Base-by-base conservation (phyloP, 1,140 invertebrate species). In the Maconellicoccus hirsutus region DNA sequence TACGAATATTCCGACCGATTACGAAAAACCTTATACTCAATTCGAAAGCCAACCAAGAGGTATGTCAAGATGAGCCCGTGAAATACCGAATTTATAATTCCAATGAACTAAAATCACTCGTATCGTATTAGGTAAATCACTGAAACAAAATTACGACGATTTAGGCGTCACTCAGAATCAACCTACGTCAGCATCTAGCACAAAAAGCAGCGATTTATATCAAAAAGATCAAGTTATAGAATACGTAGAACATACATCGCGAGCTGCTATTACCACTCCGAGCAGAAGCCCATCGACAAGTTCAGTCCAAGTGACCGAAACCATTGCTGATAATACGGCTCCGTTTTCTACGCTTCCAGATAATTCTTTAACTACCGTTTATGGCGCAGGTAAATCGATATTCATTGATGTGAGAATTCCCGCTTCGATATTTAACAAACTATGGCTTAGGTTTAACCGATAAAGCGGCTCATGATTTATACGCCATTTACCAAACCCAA, bases 381-480 rank as follows among this genome's bases (percentile, higher is more conserved):
- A 66, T 16, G 61, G 61, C 19, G 61, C 61, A 66, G 61, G 61
- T 66, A 66, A 10, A 26, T 23, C 22, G 10, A 23, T 66, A 66
- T 66, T 25, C 61, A 33, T 33, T 33, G 29, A n/a, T n/a, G n/a
- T n/a, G n/a, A n/a, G n/a, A n/a, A n/a, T n/a, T n/a, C n/a, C n/a
- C n/a, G n/a, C n/a, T n/a, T n/a, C n/a, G n/a, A n/a, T n/a, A n/a
- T n/a, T n/a, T n/a, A n/a, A n/a, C n/a, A n/a, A n/a, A n/a, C n/a
- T n/a, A n/a, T n/a, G n/a, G n/a, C 70, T 39, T 63, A 76, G 74
- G 72, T 0, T 90, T 90, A 88, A 75, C 77, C 1, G 87, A 91
- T 75, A 91, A 91, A 79, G 88, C 89, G 0, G 89, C 89, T 14
- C 80, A 91, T 16, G 89, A 92, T 75, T 78, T 92, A 19, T 92